Conservation (phyloP, 2,888 invertebrate species). For the Drosophila buzzatii region DNA sequence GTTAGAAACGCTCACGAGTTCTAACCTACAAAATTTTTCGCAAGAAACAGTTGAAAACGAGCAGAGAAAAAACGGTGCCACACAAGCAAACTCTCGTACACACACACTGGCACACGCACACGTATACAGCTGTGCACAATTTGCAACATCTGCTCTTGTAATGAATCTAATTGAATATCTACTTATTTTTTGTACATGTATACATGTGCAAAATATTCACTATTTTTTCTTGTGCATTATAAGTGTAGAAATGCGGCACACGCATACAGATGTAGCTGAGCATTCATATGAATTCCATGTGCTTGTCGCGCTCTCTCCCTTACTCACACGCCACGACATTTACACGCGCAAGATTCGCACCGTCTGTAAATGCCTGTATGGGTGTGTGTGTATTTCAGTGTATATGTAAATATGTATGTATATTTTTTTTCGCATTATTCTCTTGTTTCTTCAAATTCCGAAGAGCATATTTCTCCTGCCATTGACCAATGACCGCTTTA, state of each 20-base stretch:
- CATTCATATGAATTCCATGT: constrained; percentile 61
- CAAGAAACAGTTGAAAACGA: constrained; percentile 39
- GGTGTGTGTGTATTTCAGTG: constrained; percentile 9
- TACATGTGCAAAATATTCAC: constrained; percentile 27
- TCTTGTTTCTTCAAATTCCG: constrained; percentile 20
- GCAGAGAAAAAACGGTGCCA: constrained; percentile 42
- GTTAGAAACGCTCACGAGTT: constrained; percentile 52
- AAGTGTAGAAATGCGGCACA: constrained; percentile 41
- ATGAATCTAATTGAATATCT: constrained; percentile 48
- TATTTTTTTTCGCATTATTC: constrained; percentile 21
- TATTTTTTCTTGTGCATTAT: constrained; percentile 36
- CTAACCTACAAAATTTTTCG: constrained; percentile 56
- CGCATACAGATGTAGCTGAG: constrained; percentile 15
- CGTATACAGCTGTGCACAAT: neutral
- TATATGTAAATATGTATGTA: constrained; percentile 13
- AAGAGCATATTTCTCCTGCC: constrained; percentile 13
- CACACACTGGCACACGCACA: neutral
- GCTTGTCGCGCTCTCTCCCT: constrained; percentile 61
- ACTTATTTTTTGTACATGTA: constrained; percentile 18
- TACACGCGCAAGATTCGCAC: constrained; percentile 50
- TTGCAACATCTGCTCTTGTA: constrained; percentile 41
- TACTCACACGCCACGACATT: constrained; percentile 35
- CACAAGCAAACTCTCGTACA: constrained; percentile 49
- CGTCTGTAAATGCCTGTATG: neutral
- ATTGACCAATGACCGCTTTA: constrained; percentile 18